A percentile compares a stretch with the other conserved stretches of the same genome.
phyloP scores from a whole-genome alignment of 2,113 vertebrate genomes.

The Copsychus sechellarum region DNA sequence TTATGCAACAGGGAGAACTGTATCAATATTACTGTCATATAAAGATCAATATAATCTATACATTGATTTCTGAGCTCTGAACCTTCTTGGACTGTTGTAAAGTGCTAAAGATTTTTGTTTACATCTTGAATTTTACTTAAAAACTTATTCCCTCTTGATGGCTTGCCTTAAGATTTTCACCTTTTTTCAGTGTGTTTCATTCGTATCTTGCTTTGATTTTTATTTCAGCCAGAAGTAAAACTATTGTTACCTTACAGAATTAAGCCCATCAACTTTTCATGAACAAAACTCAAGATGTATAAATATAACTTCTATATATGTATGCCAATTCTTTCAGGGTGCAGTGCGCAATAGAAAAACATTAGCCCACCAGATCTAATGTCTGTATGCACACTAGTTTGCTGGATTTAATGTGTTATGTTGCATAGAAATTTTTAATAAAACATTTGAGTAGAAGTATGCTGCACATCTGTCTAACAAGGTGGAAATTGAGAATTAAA shows the following conservation, averaged over 20 bases:
- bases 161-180: not conserved
- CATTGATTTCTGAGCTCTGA: not conserved
- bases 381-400: not conserved
- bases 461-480: not conserved
- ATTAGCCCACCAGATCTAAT: not conserved
- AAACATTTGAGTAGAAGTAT: not conserved
- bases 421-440: not conserved
- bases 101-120: not conserved
- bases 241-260: not conserved
- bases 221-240: not conserved
- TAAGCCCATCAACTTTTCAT: not conserved
- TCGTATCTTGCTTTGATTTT: not conserved
- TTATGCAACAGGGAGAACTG: not conserved
- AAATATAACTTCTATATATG: not conserved
- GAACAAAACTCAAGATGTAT: not conserved
- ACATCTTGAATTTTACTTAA: not conserved
- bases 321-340: not conserved
- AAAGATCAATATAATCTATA: not conserved
- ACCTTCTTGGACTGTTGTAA: not conserved
- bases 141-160: not conserved
- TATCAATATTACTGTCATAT: not conserved
- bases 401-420: not conserved
- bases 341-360: not conserved
- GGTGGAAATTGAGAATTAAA: not conserved
- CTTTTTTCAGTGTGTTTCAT: fast-evolving